phyloP scores from a whole-genome alignment of 30 jellyfish, hydroid and myxozoan species.

The Haliclystus octoradiatus region DNA sequence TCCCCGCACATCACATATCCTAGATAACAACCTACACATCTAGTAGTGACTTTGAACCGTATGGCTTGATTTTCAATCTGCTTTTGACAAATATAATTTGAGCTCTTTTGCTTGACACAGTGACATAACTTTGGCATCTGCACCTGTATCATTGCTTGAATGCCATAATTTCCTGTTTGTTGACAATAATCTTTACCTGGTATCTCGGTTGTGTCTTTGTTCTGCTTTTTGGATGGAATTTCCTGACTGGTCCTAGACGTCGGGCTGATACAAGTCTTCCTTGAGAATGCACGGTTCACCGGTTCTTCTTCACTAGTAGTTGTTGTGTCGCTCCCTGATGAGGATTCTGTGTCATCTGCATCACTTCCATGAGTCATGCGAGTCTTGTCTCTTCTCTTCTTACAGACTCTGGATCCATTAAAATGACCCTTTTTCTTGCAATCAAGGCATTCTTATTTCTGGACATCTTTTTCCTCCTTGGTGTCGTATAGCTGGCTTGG shows the following conservation, averaged over 20 bases:
- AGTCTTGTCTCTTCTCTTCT: too few relatives aligned
- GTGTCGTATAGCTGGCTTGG: too few relatives aligned
- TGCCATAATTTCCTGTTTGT: conserved; percentile 16
- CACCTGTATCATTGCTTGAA: conserved; percentile 48
- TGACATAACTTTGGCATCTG: conserved; percentile 44
- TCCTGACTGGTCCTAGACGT: too few relatives aligned
- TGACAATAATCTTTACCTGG: conserved; percentile 18
- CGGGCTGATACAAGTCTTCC: too few relatives aligned
- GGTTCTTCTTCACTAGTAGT: too few relatives aligned
- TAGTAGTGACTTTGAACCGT: too few relatives aligned
- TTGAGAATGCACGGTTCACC: too few relatives aligned
- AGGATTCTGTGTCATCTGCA: too few relatives aligned
- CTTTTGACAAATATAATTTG: conserved; percentile 26
- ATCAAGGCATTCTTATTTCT: not conserved
- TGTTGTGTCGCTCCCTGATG: too few relatives aligned
- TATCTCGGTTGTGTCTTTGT: conserved; percentile 10
- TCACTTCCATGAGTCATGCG: too few relatives aligned
- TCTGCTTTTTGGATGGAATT: too few relatives aligned
- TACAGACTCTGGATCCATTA: conserved; percentile 1
- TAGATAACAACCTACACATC: conserved; percentile 21
- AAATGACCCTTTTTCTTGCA: conserved; percentile 2
- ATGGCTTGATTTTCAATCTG: conserved; percentile 33
- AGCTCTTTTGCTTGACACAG: conserved; percentile 8
- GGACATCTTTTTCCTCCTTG: conserved; percentile 7
- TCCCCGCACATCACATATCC: too few relatives aligned